These are phyloP conservation scores for Eutrigla gurnardus DNA, from an alignment of 2,797 vertebrate species.

Conservation along the genomic window DNA sequence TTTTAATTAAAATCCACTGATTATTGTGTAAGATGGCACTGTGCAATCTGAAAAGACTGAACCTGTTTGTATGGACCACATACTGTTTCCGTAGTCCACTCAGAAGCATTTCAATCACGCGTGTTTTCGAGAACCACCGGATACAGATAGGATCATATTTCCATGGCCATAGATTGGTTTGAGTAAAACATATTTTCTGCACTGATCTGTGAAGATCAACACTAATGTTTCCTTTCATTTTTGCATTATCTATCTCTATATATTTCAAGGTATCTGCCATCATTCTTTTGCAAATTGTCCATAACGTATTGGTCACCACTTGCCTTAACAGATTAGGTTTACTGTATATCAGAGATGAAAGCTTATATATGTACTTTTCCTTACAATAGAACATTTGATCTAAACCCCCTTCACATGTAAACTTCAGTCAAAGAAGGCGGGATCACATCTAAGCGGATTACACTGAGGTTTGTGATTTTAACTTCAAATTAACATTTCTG, in stretches of 20 bases:
- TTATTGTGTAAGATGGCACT: slow-evolving; percentile 17
- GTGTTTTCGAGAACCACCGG: too few relatives aligned
- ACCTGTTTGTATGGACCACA: slow-evolving; percentile 32
- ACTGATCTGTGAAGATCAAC: slow-evolving; percentile 15
- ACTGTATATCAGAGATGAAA: slow-evolving; percentile 53
- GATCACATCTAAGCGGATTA: slow-evolving; percentile 13
- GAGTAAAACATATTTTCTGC: slow-evolving; percentile 32
- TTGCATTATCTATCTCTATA: slow-evolving; percentile 10
- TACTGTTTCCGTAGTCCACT: slow-evolving; percentile 28
- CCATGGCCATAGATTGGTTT: slow-evolving; percentile 22
- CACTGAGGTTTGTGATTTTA: slow-evolving; percentile 38
- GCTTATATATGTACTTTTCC: slow-evolving; percentile 54
- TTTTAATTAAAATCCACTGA: slow-evolving; percentile 1
- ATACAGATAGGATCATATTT: slow-evolving; percentile 15
- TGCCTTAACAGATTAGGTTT: slow-evolving; percentile 75
- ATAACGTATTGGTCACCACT: slow-evolving; percentile 78
- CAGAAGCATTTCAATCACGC: slow-evolving; percentile 20
- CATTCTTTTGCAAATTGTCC: slow-evolving; percentile 54
- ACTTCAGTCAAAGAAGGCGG: slow-evolving; percentile 8
- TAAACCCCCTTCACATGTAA: slow-evolving; percentile 29
- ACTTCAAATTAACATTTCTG: slow-evolving; percentile 22
- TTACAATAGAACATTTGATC: slow-evolving; percentile 38
- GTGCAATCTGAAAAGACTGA: slow-evolving; percentile 14
- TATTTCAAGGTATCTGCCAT: slow-evolving; percentile 38
- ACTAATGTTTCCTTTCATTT: slow-evolving; percentile 6